Evolutionary conservation across 2,113 vertebrate genomes (phyloP).

Genomic region (Rhipidura dahli): DNA sequence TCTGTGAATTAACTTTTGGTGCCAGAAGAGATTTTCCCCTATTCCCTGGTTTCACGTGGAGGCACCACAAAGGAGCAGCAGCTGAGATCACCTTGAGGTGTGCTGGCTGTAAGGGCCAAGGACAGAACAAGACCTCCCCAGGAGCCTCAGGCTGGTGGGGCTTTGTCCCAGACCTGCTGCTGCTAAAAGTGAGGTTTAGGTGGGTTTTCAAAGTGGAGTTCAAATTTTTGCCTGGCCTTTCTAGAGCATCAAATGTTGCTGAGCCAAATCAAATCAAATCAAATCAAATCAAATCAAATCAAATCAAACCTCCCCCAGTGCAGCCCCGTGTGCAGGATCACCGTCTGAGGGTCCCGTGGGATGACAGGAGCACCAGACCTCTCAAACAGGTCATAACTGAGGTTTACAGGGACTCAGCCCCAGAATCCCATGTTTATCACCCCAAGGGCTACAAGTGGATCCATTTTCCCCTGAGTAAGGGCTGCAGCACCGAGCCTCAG

Average conservation of each 20-base stretch:
- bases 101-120: background rate
- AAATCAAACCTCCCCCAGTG: accelerated
- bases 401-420: background rate
- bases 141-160: background rate
- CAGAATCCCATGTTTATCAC: background rate
- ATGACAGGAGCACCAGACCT: background rate
- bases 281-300: too few relatives aligned
- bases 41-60: background rate
- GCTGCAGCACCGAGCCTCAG: background rate
- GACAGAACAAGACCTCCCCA: background rate
- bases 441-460: background rate
- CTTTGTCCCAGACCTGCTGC: background rate
- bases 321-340: background rate
- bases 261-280: too few relatives aligned
- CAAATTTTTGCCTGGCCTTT: background rate
- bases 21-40: background rate
- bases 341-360: accelerated
- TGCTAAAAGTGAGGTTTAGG: background rate
- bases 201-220: background rate
- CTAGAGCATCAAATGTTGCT: background rate
- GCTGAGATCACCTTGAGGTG: accelerated
- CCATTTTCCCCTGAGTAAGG: background rate
- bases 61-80: background rate
- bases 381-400: background rate
- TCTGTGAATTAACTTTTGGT: background rate